Conservation (phyloP, 2,888 invertebrate genomes). For the Caenorhabditis sp. region DNA sequence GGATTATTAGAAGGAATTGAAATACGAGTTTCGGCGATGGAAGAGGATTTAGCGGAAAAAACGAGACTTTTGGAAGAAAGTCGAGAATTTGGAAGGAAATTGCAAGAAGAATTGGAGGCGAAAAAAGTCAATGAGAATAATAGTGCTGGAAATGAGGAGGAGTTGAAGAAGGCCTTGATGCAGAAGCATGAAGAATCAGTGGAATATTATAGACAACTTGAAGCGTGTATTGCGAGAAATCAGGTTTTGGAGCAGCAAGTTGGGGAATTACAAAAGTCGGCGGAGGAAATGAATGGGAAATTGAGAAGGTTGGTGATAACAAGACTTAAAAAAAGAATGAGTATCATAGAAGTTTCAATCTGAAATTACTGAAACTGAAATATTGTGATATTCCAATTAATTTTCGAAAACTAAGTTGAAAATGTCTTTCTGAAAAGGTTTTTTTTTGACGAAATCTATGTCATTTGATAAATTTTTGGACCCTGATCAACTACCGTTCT, state of each 20-base stretch:
- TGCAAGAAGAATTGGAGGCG: background rate
- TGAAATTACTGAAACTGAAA: no score
- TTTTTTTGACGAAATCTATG: no score
- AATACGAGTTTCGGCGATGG: conserved; percentile 9
- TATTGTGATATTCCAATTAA: no score
- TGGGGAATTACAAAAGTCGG: conserved; percentile 5
- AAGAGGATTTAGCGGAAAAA: background rate
- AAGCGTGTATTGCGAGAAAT: conserved; percentile 20
- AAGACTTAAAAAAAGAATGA: background rate
- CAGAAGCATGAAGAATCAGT: conserved; percentile 47
- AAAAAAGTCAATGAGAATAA: background rate
- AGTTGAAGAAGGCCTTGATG: conserved; percentile 7
- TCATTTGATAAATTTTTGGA: no score
- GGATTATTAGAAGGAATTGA: conserved; percentile 29
- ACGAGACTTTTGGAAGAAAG: background rate
- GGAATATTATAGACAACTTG: conserved; percentile 39
- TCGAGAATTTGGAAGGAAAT: background rate
- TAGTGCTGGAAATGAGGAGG: conserved; percentile 5
- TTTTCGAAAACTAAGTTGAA: no score
- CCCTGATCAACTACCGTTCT: no score
- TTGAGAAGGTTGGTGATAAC: background rate
- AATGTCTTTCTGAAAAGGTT: no score
- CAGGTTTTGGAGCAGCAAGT: conserved; percentile 14
- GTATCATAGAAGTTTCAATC: background rate
- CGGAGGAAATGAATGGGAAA: conserved; percentile 9